Conservation (phyloP, 2,113 vertebrate species). For the Muntiacus reevesi region DNA sequence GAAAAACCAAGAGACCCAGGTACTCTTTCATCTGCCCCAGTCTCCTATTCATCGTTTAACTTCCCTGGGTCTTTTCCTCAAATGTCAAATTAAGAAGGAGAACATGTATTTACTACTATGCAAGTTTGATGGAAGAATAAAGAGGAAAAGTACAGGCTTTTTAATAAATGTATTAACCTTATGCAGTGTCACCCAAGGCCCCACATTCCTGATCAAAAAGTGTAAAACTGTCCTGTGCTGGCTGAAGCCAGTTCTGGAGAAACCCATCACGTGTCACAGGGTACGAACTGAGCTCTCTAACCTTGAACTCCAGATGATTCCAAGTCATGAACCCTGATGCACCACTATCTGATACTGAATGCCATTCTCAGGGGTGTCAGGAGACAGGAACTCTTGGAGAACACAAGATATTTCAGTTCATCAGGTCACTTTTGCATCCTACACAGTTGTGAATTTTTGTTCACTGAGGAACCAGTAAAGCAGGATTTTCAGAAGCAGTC, state of each 20-base stretch:
- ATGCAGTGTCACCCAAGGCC: neutral
- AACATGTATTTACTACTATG: neutral
- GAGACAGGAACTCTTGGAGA: neutral
- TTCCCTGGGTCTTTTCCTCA: neutral
- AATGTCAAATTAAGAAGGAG: neutral
- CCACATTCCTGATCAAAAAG: neutral
- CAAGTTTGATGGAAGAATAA: neutral
- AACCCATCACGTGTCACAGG: neutral
- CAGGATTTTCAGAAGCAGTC: neutral
- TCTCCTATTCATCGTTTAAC: neutral
- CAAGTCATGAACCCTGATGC: neutral
- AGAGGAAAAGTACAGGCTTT: neutral
- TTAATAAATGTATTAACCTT: neutral
- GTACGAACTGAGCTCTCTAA: neutral
- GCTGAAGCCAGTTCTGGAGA: neutral
- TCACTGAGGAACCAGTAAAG: neutral
- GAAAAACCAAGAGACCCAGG: neutral
- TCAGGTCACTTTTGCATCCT: neutral
- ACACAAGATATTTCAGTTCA: neutral
- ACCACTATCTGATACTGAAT: constrained; percentile 35
- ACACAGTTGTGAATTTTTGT: too few species aligned
- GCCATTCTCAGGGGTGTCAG: neutral
- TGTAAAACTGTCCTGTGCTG: neutral
- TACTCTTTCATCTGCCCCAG: neutral
- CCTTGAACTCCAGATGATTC: neutral